These are phyloP conservation scores for Crotalus horridus DNA, from an alignment of 2,113 vertebrate genomes.

Conservation along the genomic window DNA sequence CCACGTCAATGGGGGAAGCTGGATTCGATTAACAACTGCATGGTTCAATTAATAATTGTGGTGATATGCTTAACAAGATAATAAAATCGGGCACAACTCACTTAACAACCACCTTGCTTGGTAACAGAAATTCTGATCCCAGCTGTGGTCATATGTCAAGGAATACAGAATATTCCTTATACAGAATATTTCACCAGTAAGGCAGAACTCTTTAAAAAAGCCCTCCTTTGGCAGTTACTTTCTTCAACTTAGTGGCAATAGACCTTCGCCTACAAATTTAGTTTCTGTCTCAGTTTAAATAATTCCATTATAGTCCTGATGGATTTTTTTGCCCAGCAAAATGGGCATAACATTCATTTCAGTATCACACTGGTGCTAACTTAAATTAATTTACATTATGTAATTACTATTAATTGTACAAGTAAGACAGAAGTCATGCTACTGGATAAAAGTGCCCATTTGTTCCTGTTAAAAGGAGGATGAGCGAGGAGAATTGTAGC, in stretches of 20 bases:
- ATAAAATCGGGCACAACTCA: too few relatives aligned
- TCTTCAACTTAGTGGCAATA: not conserved
- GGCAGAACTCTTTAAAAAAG: not conserved
- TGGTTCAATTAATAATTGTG: not conserved
- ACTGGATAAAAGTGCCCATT: not conserved
- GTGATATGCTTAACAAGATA: not conserved
- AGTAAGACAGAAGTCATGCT: not conserved
- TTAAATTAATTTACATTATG: not conserved
- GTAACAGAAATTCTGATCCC: not conserved
- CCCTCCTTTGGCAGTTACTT: not conserved
- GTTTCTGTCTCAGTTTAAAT: not conserved
- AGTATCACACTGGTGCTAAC: not conserved
- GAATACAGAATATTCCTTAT: not conserved
- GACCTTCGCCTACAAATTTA: too few relatives aligned
- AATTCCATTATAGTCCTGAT: not conserved
- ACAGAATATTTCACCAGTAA: not conserved
- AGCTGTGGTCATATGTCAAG: not conserved
- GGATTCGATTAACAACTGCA: not conserved
- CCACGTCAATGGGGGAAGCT: not conserved
- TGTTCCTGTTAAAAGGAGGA: not conserved
- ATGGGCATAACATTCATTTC: not conserved
- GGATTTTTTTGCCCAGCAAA: not conserved
- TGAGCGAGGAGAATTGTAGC: not conserved
- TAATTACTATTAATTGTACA: not conserved
- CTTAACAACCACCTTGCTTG: not conserved